These are phyloP conservation scores for Rattus rattus DNA, from an alignment of 2,113 vertebrate genomes.

Conservation along the genomic window DNA sequence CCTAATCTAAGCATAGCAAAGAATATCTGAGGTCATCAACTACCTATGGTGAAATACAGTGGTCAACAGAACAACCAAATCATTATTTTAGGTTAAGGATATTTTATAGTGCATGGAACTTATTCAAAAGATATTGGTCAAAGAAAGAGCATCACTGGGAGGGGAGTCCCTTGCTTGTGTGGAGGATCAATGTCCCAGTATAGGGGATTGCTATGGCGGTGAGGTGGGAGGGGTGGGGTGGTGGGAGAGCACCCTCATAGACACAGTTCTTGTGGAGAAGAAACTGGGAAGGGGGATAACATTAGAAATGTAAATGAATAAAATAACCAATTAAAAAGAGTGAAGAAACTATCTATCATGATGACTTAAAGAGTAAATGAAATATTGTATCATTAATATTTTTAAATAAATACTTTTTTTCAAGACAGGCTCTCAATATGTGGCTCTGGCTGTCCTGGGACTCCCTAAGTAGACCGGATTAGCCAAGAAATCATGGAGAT, in stretches of 20 bases:
- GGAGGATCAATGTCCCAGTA: too few relatives aligned
- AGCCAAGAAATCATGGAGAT: not conserved
- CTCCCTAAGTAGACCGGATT: not conserved
- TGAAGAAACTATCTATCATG: not conserved
- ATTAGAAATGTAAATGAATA: too few relatives aligned
- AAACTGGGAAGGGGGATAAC: too few relatives aligned
- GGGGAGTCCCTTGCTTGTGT: too few relatives aligned
- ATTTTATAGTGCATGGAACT: not conserved
- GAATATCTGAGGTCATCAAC: not conserved
- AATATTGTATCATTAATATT: not conserved
- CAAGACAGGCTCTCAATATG: not conserved
- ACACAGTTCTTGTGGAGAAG: too few relatives aligned
- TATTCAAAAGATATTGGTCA: not conserved
- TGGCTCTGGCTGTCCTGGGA: not conserved
- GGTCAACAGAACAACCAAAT: not conserved
- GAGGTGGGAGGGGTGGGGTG: too few relatives aligned
- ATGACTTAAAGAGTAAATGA: not conserved
- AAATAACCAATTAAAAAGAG: not conserved
- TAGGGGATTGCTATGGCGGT: too few relatives aligned
- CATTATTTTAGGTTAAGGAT: not conserved
- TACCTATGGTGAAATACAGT: conserved; percentile 10
- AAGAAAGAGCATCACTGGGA: not conserved
- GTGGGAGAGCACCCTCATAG: too few relatives aligned
- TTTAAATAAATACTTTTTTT: not conserved
- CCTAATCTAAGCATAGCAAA: not conserved